Evolutionary conservation across 2,797 vertebrate genomes (phyloP).

Genomic region (Rhynchotus rufescens): DNA sequence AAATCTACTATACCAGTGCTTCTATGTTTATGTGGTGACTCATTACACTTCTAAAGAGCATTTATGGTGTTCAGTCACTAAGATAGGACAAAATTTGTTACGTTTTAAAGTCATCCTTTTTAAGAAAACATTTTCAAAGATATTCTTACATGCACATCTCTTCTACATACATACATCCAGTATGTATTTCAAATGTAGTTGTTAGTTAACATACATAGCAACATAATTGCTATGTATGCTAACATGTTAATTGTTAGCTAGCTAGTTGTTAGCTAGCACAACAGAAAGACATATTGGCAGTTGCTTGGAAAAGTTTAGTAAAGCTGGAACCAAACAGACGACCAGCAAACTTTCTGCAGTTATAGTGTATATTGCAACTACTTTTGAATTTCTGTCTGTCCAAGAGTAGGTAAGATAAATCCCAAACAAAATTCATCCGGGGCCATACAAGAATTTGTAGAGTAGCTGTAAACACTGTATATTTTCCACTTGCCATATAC

Average conservation of each 20-base stretch:
- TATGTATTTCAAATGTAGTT: neutral
- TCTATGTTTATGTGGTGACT: neutral
- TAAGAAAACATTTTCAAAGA: neutral
- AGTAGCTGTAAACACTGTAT: neutral
- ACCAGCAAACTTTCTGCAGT: neutral
- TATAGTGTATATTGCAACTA: neutral
- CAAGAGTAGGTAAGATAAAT: neutral
- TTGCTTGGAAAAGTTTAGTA: neutral
- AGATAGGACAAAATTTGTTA: neutral
- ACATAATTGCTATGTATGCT: no score
- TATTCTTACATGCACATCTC: neutral
- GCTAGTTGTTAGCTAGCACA: neutral
- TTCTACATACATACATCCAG: neutral
- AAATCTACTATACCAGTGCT: neutral
- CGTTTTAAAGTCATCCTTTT: neutral
- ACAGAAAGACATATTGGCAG: no score
- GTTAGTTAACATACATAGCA: neutral
- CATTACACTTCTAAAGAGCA: neutral
- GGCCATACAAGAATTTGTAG: neutral
- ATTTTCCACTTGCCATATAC: neutral
- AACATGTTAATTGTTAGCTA: no score
- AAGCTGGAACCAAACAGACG: neutral
- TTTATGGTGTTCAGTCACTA: neutral
- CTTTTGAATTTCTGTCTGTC: neutral
- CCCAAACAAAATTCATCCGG: rapidly evolving